Evolutionary conservation across 92 coral and sea anemone species (phyloP).

Genomic region (Porites lobata): DNA sequence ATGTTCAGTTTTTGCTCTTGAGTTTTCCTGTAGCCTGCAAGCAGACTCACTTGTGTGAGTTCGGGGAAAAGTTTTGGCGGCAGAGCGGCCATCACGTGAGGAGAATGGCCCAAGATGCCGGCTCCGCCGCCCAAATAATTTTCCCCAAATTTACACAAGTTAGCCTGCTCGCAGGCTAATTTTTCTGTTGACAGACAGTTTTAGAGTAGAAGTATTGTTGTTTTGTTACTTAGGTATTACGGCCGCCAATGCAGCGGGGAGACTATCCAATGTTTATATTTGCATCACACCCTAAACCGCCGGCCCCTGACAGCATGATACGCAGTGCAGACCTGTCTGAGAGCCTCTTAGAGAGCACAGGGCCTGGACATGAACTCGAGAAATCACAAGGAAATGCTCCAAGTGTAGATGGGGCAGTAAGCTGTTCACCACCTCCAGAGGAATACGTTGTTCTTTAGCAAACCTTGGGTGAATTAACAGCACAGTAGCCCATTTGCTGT

Average conservation of each 20-base stretch:
- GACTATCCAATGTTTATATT: conserved; percentile 98
- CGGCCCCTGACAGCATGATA: conserved; percentile 63
- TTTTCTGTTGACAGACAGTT: neutral
- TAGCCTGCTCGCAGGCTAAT: too few species aligned
- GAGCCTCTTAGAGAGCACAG: conserved; percentile 68
- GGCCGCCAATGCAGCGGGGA: conserved; percentile 98
- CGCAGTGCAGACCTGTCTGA: conserved; percentile 81
- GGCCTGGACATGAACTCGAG: conserved; percentile 21
- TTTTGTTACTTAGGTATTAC: conserved; percentile 72
- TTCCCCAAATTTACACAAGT: too few species aligned
- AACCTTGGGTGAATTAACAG: too few species aligned
- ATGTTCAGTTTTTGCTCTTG: too few species aligned
- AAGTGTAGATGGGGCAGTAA: neutral
- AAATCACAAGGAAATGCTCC: neutral
- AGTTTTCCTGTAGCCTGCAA: too few species aligned
- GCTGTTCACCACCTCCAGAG: conserved; percentile 32
- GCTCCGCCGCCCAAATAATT: too few species aligned
- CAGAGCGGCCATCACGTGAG: too few species aligned
- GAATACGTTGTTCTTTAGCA: conserved; percentile 52
- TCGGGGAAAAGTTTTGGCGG: too few species aligned
- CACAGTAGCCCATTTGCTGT: too few species aligned
- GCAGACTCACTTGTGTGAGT: too few species aligned
- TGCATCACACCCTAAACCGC: conserved; percentile 71
- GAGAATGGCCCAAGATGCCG: too few species aligned
- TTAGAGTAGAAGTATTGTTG: neutral